Evolutionary conservation across 2,888 invertebrate genomes (phyloP).

Genomic region (Apeira syringaria): DNA sequence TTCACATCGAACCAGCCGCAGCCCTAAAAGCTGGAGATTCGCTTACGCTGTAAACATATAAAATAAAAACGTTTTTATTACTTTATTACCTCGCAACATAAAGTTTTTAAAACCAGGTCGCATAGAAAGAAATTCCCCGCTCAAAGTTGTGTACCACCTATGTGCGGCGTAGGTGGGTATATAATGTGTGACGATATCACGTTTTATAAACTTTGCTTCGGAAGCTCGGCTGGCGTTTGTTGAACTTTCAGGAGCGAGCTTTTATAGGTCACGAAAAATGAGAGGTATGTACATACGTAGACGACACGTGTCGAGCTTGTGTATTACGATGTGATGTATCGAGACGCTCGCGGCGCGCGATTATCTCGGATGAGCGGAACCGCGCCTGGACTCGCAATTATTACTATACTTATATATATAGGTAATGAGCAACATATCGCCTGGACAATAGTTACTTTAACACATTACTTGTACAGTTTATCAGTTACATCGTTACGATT

Average conservation of each 20-base stretch:
- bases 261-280: conserved; percentile 58
- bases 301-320: conserved; percentile 10
- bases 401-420: no score
- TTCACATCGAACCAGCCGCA: conserved; percentile 39
- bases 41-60: conserved; percentile 60
- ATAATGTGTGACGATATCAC: conserved; percentile 52
- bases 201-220: conserved; percentile 59
- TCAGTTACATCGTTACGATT: no score
- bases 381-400: no score
- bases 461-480: no score
- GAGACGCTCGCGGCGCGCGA: no score
- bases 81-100: conserved; percentile 56
- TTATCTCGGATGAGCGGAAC: no score
- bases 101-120: conserved; percentile 60
- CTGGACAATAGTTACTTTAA: no score
- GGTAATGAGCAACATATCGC: no score
- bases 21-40: conserved; percentile 49
- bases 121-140: conserved; percentile 57
- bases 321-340: no score
- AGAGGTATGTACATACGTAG: conserved; percentile 16
- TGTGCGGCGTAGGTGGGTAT: conserved; percentile 43
- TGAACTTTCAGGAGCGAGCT: conserved; percentile 55
- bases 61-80: conserved; percentile 66
- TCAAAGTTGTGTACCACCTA: conserved; percentile 48
- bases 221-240: conserved; percentile 54